Percentiles rank a stretch among this genome's conserved stretches.
Conservation (phyloP, 2,888 invertebrate genomes). For the Dione juno region DNA sequence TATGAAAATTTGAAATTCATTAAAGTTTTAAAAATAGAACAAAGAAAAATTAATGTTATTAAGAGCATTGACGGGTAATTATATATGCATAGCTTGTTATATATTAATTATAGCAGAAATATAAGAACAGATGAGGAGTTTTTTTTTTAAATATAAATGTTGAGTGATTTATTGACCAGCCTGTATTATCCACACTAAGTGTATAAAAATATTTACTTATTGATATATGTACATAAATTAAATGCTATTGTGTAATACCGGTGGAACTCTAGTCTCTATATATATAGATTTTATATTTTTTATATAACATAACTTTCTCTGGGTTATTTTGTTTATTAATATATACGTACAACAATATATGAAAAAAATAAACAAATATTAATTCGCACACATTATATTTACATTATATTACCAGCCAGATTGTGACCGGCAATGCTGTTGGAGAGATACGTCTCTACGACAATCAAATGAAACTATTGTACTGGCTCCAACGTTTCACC, state of each 20-base stretch:
- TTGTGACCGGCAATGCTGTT: conserved; percentile 80
- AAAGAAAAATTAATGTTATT: conserved; percentile 73
- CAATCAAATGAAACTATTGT: conserved; percentile 80
- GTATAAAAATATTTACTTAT: no score
- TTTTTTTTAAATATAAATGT: no score
- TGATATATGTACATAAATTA: no score
- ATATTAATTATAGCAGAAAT: no score
- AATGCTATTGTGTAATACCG: not conserved
- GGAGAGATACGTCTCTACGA: conserved; percentile 85
- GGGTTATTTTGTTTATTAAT: not conserved
- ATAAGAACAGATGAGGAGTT: no score
- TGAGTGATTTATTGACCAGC: no score
- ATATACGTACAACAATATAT: not conserved
- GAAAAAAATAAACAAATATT: not conserved
- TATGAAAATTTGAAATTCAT: conserved; percentile 70
- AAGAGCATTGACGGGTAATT: conserved; percentile 77
- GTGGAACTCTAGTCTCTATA: not conserved
- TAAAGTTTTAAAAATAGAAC: conserved; percentile 76
- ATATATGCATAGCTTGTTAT: conserved; percentile 46
- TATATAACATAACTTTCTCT: not conserved
- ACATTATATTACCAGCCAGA: conserved; percentile 59
- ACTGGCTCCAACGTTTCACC: conserved; percentile 79
- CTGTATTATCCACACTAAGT: no score
- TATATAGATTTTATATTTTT: no score
- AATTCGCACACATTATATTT: not conserved